Evolutionary conservation across 1,140 invertebrate species (phyloP), one percentile per base, ranked within the genome.

Genomic region (Venturia canescens): DNA sequence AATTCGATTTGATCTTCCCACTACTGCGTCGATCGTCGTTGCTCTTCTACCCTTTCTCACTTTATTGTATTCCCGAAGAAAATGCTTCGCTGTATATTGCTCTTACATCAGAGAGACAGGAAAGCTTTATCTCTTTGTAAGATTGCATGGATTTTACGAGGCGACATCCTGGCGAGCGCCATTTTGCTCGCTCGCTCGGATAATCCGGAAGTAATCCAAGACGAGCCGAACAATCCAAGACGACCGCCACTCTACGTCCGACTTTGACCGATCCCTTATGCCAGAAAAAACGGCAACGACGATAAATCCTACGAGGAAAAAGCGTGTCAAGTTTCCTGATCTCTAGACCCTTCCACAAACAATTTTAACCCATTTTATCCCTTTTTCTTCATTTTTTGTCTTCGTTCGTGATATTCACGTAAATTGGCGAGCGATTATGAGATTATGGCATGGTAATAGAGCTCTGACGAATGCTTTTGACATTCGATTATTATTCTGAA

Each of bases 161-260:
- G 48, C 53, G 70, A 74, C 29, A 29, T 69, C 34, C 69, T 53
- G 72, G 38, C 50, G 38, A 50, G 50, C 26, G 70, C 16, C 26
- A 44, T 67, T 26, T 44, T 66, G 44, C 79, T 53, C 70, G 75
- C 34, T 75, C 57, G 50, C 50, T 23, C 71, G 70, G 79, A 76
- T 80, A 80, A 75, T 80, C 71, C 79, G 57, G 71, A 80, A 75
- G 71, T 66, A 67, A 80, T 80, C 79, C 79, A 26, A 75, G 44
- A n/a, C 70, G 44, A 67, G 67, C 69, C 66, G 44, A 44, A 57
- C 13, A 15, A 23, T 34, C n/a, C n/a, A 16, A 7, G 23, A 21
- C 29, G 11, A 27, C 66, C 66, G 29, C 29, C 66, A 69, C 66
- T 69, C 29, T 18, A 27, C 50, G 63, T 53, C 27, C 31, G 75